These are phyloP conservation scores for Microctenopoma steveboyesi DNA, from an alignment of 2,797 vertebrate species.

Conservation along the genomic window DNA sequence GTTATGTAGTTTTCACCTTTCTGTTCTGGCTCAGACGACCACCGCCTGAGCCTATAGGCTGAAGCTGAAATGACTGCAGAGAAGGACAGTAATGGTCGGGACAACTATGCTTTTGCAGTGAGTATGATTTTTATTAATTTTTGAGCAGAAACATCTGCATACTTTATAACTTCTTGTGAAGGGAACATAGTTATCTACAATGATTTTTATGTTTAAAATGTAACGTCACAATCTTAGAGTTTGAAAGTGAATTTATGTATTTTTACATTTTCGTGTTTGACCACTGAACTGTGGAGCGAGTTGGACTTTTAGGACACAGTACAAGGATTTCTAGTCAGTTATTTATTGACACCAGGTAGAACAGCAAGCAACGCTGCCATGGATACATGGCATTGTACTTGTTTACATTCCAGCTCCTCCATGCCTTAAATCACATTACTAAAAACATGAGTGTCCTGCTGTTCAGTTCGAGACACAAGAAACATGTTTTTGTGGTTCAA, in stretches of 20 bases:
- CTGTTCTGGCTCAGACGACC: slow-evolving; percentile 23
- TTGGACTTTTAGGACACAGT: background rate
- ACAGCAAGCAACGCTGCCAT: slow-evolving; percentile 10
- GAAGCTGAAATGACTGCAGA: slow-evolving; percentile 74
- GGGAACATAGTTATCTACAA: background rate
- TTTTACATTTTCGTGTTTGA: background rate
- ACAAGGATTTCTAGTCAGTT: background rate
- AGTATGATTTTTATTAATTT: slow-evolving; percentile 69
- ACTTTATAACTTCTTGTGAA: background rate
- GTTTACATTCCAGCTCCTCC: slow-evolving; percentile 54
- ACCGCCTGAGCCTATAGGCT: slow-evolving; percentile 28
- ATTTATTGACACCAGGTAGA: slow-evolving; percentile 24
- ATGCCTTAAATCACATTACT: slow-evolving; percentile 22
- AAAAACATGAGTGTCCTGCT: background rate
- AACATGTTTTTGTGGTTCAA: background rate
- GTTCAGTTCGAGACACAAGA: slow-evolving; percentile 9
- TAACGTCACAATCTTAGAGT: background rate
- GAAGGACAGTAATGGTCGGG: slow-evolving; percentile 81
- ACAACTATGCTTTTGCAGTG: slow-evolving; percentile 85
- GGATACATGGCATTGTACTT: slow-evolving; percentile 19
- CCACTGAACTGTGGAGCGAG: background rate
- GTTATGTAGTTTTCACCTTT: slow-evolving; percentile 25
- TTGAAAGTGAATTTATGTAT: background rate
- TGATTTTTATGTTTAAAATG: background rate
- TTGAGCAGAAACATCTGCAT: background rate